Percentiles rank a stretch among this genome's conserved stretches.
Evolutionary conservation across 2,113 vertebrate species (phyloP).

Genomic region (Dolichotis patagonum): DNA sequence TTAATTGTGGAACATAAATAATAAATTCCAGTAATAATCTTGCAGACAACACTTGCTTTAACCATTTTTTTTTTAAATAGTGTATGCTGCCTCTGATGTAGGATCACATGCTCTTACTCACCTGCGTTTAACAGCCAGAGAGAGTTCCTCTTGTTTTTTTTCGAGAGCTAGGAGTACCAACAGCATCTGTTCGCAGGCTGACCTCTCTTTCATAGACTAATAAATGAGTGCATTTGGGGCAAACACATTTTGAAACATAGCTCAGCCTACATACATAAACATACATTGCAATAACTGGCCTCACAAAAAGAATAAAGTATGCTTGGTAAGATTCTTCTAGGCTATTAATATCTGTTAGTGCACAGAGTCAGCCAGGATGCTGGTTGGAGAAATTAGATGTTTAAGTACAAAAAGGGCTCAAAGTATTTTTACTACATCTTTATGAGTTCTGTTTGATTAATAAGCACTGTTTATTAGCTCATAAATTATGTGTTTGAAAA

Average conservation of each 20-base stretch:
- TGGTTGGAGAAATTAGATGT: background rate
- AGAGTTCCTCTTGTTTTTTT: background rate
- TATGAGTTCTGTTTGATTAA: slow-evolving; percentile 27
- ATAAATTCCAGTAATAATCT: background rate
- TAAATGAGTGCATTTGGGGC: background rate
- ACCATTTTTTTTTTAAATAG: background rate
- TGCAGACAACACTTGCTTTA: background rate
- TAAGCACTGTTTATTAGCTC: background rate
- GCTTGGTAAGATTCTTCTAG: background rate
- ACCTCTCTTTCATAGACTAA: background rate
- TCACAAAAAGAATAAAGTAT: background rate
- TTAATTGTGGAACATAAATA: background rate
- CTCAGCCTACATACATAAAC: background rate
- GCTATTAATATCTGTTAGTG: background rate
- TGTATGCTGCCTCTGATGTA: no score
- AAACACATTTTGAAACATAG: background rate
- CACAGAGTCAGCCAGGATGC: background rate
- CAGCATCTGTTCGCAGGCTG: background rate
- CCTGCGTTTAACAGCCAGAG: background rate
- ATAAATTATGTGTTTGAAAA: background rate
- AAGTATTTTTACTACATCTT: background rate
- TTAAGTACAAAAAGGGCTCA: background rate
- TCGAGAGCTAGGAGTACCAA: background rate
- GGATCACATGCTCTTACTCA: background rate
- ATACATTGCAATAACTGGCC: background rate